Evolutionary conservation across 2,797 vertebrate species (phyloP).

Genomic region (Syndactyla subalaris): DNA sequence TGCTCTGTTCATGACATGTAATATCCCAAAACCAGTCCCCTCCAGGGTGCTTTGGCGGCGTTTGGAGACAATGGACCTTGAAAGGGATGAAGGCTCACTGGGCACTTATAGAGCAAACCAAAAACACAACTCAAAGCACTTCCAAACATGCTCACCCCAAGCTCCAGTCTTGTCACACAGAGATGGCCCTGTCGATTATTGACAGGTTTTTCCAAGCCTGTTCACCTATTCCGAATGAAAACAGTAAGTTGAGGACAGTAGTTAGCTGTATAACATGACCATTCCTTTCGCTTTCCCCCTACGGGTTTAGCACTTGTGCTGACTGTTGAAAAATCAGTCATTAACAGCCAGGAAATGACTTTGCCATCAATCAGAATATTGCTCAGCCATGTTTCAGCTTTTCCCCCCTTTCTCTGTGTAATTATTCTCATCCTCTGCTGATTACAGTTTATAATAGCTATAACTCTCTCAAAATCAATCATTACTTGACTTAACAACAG

Average conservation of each 20-base stretch:
- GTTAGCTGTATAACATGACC: constrained; percentile 42
- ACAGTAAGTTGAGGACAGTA: constrained; percentile 38
- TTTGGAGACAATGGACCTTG: not conserved
- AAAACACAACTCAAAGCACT: not conserved
- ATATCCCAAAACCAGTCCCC: not conserved
- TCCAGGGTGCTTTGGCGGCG: not conserved
- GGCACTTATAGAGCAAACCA: not conserved
- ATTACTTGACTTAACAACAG: constrained; percentile 72
- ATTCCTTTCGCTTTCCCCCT: constrained; percentile 54
- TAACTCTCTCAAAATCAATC: constrained; percentile 81
- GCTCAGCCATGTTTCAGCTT: constrained; percentile 77
- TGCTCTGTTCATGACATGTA: not conserved
- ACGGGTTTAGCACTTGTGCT: constrained; percentile 68
- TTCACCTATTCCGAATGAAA: constrained; percentile 37
- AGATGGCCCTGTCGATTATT: accelerated
- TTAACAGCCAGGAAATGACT: constrained; percentile 80
- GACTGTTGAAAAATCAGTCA: constrained; percentile 79
- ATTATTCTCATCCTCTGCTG: constrained; percentile 81
- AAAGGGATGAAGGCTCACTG: not conserved
- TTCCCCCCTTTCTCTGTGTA: constrained; percentile 61
- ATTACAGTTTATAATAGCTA: constrained; percentile 81
- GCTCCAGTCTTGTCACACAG: not conserved
- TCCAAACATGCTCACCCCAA: not conserved
- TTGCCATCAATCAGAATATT: constrained; percentile 81
- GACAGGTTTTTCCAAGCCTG: not conserved